Evolutionary conservation across 2,797 vertebrate genomes (phyloP), one percentile per base, ranked within the genome.

Genomic region (Coccyzus lansbergi): DNA sequence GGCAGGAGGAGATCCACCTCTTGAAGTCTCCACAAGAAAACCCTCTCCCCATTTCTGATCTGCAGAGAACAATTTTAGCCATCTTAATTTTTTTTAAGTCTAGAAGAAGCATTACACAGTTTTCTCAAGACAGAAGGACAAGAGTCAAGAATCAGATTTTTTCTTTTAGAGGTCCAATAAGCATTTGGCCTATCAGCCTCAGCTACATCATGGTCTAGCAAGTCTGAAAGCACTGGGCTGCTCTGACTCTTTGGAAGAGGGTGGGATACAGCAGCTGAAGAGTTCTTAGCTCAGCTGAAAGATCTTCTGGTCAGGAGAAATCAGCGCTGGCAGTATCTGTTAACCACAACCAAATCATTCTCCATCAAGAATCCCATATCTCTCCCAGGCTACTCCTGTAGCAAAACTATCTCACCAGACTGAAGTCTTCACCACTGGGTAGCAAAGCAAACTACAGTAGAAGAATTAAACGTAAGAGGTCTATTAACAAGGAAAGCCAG

Each of bases 221-320:
- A 62, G 12, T 1, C 52, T 51, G 38, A 42, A 15, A 59, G 44
- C 48, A 29, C 0, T 21, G 21, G 19, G 40, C 20, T 64, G 18
- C 29, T 38, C 38, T 38, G 4, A 2, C 17, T 51, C 14, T 49
- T 29, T 20, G 5, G 15, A 38, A 68, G 16, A 15, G 9, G 25
- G 12, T n/a, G n/a, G 40, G 12, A 15, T 5, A 2, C 0, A 0
- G 33, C 21, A 8, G 6, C 24, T 51, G 29, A 12, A 28, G 56
- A 75, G 67, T 19, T 62, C 51, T 36, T 34, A 40, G 38, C 38
- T 67, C 19, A 36, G 2, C 42, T 42, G 8, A 58, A 60, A 9
- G 1, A 4, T 6, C 42, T 71, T 21, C 15, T 16, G 38, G 6
- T 1, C 19, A n/a, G 48, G 63, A 33, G 8, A 80, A 6, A 13